Evolutionary conservation across 92 coral and sea anemone genomes (phyloP).

Genomic region (Micromussa lordhowensis): DNA sequence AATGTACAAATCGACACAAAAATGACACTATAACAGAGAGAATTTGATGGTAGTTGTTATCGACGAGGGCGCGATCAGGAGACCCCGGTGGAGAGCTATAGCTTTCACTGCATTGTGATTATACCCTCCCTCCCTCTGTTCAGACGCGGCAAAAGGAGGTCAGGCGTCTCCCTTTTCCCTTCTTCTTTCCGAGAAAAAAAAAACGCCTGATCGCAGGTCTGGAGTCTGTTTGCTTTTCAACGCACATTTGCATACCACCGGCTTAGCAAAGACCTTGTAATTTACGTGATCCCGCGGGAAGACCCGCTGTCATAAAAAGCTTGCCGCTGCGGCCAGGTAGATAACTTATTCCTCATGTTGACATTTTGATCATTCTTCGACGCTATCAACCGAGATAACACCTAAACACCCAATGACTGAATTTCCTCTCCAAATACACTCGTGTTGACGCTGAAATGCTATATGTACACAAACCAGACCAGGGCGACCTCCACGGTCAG

Average conservation of each 20-base stretch:
- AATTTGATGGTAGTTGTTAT: too few species aligned
- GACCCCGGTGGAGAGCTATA: too few species aligned
- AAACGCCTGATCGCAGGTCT: too few species aligned
- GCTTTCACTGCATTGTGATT: too few species aligned
- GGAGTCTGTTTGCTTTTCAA: too few species aligned
- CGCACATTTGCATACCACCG: neutral
- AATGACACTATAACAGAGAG: too few species aligned
- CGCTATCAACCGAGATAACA: conserved; percentile 15
- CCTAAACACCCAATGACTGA: neutral
- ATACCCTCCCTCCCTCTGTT: too few species aligned
- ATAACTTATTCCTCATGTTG: conserved; percentile 1
- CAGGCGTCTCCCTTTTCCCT: too few species aligned
- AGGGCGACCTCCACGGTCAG: neutral
- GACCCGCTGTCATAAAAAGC: neutral
- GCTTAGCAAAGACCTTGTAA: neutral
- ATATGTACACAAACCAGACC: conserved; percentile 4
- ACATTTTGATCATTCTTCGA: conserved; percentile 12
- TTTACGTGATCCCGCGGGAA: neutral
- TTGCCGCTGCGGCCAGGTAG: neutral
- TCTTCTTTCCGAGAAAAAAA: too few species aligned
- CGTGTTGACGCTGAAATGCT: conserved; percentile 1
- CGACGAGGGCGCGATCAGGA: too few species aligned
- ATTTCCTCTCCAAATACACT: conserved; percentile 7
- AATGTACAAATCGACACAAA: too few species aligned
- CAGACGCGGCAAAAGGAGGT: too few species aligned